Conservation (phyloP, 2,797 vertebrate genomes). For the Eupleurogrammus muticus region DNA sequence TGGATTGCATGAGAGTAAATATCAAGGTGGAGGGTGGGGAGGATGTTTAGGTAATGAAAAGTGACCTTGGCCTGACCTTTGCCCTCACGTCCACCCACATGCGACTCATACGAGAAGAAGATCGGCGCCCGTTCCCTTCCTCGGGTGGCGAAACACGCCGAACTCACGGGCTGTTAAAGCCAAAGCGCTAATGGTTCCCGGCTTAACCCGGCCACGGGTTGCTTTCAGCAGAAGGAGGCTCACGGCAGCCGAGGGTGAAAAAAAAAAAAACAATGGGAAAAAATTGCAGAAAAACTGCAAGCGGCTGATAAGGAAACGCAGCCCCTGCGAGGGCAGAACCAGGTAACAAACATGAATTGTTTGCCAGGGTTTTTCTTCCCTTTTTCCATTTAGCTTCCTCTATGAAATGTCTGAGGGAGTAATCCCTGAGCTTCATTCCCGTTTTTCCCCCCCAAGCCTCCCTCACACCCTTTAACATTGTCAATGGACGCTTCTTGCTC, state of each 20-base stretch:
- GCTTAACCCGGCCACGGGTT: conserved; percentile 73
- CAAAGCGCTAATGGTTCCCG: conserved; percentile 74
- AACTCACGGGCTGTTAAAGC: conserved; percentile 77
- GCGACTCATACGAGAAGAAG: conserved; percentile 50
- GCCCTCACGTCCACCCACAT: conserved; percentile 61
- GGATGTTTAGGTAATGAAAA: conserved; percentile 42
- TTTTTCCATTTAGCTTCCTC: conserved; percentile 84
- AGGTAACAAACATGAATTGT: conserved; percentile 86
- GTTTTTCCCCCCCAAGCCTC: conserved; percentile 69
- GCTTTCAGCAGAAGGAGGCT: conserved; percentile 62
- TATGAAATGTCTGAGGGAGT: conserved; percentile 78
- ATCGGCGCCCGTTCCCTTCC: conserved; percentile 60
- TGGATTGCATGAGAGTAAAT: conserved; percentile 32
- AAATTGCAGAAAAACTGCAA: conserved; percentile 80
- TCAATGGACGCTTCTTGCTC: conserved; percentile 71
- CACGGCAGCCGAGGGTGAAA: conserved; percentile 68
- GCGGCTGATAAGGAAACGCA: conserved; percentile 83
- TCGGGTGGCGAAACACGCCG: conserved; percentile 68
- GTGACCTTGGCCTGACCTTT: conserved; percentile 55
- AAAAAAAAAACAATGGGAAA: conserved; percentile 83
- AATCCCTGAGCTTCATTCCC: conserved; percentile 80
- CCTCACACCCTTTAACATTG: conserved; percentile 65
- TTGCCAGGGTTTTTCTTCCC: conserved; percentile 75
- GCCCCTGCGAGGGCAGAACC: conserved; percentile 72
- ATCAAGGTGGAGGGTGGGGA: conserved; percentile 21